Evolutionary conservation across 2,888 invertebrate genomes (phyloP), one percentile per base, ranked within the genome.

Genomic region (Melanostoma scalare): DNA sequence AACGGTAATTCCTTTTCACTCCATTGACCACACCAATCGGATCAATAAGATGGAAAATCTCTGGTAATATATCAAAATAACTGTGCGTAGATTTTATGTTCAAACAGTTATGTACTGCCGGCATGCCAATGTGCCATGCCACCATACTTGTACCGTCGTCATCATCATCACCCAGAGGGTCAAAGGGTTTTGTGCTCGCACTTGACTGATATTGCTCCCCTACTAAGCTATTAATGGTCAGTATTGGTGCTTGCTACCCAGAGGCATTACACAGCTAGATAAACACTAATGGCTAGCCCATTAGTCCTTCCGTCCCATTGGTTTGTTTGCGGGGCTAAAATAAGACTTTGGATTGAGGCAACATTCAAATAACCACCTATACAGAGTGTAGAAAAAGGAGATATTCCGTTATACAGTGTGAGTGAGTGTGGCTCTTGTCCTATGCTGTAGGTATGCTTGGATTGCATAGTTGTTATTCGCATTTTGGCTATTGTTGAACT

Each of bases 41-140:
- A 87, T 90, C 90, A 89, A 90, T 90, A 90, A 89, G 88, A 89
- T 89, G 89, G 89, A 89, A 90, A 90, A 90, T 89, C 89, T 88
- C 88, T 88, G 87, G 87, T 87, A 88, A 89, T 89, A 89, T 89
- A 89, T 89, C 90, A 89, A 89, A 89, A 89, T 89, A 89, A 88
- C 87, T 88, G 55, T 60, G 77, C 72, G 46, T 65, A 72, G 61
- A 68, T 67, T 72, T 61, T 60, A 61, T 67, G 61, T 50, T 60
- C 10, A 53, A 42, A 60, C 10, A 10, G 30, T 44, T 33, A 3
- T 36, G 40, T 20, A 36, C 67, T 48, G 36, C 65, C 42, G 8
- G 42, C 46, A 65, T 6, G 31, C 42, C 9, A 42, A 4, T 42
- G 42, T 42, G n/a, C 42, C 9, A 42, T 42, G 35, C 3, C 76